phyloP scores from a whole-genome alignment of 2,113 vertebrate genomes.

The Sterrhoptilus dennistouni region DNA sequence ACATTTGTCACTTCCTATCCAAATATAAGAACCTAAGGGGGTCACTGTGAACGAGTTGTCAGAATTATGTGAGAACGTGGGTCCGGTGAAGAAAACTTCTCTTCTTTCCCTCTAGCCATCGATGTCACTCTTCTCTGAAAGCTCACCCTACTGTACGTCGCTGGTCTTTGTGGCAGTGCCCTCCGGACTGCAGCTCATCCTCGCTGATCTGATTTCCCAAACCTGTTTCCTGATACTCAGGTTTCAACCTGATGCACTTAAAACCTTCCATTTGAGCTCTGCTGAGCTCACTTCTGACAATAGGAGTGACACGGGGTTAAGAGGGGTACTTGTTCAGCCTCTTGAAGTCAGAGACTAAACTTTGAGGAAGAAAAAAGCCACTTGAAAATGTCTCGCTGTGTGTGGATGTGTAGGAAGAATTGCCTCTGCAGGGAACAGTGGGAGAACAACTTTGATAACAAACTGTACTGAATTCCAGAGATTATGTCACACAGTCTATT shows the following conservation, averaged over 20 bases:
- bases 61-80: background rate
- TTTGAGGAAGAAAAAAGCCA: background rate
- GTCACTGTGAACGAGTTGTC: background rate
- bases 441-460: background rate
- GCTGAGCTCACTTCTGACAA: background rate
- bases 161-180: background rate
- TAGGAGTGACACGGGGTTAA: background rate
- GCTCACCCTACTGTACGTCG: fast-evolving
- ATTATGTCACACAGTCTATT: background rate
- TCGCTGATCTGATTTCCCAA: background rate
- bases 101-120: background rate
- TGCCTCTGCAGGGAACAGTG: background rate
- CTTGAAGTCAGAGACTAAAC: background rate
- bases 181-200: background rate
- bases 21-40: background rate
- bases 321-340: background rate
- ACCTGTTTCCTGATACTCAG: background rate
- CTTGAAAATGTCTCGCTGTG: background rate
- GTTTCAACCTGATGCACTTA: background rate
- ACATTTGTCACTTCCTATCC: background rate
- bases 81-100: background rate
- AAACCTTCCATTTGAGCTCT: background rate
- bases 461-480: background rate
- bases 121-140: background rate
- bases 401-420: background rate